These are phyloP conservation scores for Meloidogyne chitwoodi DNA, from an alignment of 1,140 invertebrate species.

Conservation along the genomic window DNA sequence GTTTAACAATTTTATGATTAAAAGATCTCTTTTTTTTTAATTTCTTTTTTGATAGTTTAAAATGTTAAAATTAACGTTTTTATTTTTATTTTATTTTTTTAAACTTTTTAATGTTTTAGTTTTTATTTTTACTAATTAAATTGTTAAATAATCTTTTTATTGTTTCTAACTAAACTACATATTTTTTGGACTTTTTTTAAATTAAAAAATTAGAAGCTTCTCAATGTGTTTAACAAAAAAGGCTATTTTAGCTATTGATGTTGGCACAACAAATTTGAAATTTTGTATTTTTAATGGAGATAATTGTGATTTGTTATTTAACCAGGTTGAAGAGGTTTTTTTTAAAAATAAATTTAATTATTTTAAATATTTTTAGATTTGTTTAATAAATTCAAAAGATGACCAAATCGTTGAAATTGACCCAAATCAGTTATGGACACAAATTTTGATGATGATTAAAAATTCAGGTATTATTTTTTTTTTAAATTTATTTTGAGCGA, in stretches of 20 bases:
- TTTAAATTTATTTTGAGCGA: too few species aligned
- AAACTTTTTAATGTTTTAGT: too few species aligned
- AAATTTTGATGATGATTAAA: constrained; percentile 70
- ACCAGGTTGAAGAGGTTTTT: background rate
- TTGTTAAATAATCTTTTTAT: too few species aligned
- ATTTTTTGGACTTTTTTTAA: background rate
- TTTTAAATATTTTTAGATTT: too few species aligned
- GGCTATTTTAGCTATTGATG: constrained; percentile 6
- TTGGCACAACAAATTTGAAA: constrained; percentile 18
- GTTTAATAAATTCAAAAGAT: background rate
- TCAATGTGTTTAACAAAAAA: background rate
- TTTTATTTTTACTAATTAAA: too few species aligned
- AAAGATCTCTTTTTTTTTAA: too few species aligned
- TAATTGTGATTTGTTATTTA: background rate
- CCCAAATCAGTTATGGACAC: constrained; percentile 76
- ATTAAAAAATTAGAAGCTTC: background rate
- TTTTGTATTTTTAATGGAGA: background rate
- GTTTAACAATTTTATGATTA: too few species aligned
- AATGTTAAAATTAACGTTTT: too few species aligned
- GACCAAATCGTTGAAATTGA: constrained; percentile 73
- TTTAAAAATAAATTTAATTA: background rate
- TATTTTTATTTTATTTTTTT: too few species aligned
- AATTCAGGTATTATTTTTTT: constrained; percentile 68
- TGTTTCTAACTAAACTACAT: too few species aligned
- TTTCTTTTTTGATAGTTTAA: too few species aligned